phyloP scores from a whole-genome alignment of 2,113 vertebrate genomes.

The Oryzias celebensis region DNA sequence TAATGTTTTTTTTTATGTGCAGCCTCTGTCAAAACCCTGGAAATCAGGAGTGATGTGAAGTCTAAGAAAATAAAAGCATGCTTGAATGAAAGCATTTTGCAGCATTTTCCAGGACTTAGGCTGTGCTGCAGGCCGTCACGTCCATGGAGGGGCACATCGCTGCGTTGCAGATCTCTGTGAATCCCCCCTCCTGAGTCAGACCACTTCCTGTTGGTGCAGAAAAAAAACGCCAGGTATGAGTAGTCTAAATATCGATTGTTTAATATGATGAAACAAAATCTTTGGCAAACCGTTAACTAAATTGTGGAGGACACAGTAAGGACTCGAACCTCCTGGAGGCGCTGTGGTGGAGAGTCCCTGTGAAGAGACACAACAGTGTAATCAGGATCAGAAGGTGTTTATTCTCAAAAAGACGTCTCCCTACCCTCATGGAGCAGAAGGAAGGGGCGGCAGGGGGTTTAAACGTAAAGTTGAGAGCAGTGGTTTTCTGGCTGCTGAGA shows the following conservation, averaged over 20 bases:
- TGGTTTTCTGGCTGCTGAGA: constrained; percentile 1
- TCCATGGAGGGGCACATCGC: not conserved
- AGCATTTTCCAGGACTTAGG: not conserved
- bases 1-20: too few species aligned
- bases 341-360: not conserved
- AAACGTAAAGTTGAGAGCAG: not conserved
- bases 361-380: not conserved
- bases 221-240: not conserved
- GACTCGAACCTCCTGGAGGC: not conserved
- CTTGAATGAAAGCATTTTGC: not conserved
- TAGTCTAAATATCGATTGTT: too few species aligned
- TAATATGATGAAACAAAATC: not conserved
- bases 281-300: constrained; percentile 3
- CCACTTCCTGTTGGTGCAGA: not conserved
- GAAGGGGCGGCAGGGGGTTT: not conserved
- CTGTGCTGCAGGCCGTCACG: not conserved
- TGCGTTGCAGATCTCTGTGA: constrained; percentile 1
- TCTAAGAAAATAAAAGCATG: not conserved
- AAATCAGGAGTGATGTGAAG: too few species aligned
- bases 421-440: constrained; percentile 3
- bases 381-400: not conserved
- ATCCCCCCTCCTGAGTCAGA: not conserved
- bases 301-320: constrained; percentile 23
- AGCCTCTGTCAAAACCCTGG: not conserved
- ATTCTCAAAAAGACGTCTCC: not conserved